Base-by-base conservation (phyloP, 2,888 invertebrate genomes). In the Seira sanloemensis region DNA sequence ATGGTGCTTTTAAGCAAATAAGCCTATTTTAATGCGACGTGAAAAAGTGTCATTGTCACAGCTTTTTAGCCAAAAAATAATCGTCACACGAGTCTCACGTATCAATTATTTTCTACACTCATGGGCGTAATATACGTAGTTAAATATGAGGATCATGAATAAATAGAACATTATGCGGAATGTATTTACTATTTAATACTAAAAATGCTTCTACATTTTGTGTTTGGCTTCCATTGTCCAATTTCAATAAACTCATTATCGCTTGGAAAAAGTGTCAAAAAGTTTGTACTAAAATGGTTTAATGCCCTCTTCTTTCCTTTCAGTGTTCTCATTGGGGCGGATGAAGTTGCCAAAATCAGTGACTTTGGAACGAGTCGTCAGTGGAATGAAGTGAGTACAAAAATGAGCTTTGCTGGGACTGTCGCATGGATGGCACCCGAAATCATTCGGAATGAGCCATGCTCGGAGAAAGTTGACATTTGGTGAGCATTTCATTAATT, bases 371-470 rank as follows among this genome's bases (percentile, higher is more conserved):
- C 98, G 0, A 96, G 97, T 90, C 94, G 97, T 80, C 97, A 97
- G 90, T 97, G 97, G 96, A 97, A 97, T 91, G 96, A 98, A 91
- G 96, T 96, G 58, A 97, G 97, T 91, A 96, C 97, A 65, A 95
- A 97, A 97, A 99, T 99, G 99, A 96, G 97, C 87, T 99, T 99
- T 92, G 98, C 97, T 1, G 99, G 99, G 58, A 99, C 99, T 0
- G 97, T 98, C 0, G 97, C 98, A 0, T 99, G 99, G 99, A 99
- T 99, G 99, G 98, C 99, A 0, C 99, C 99, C 0, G 99, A 99
- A 92, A 96, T 99, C 58, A 98, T 99, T 88, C 94, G 98, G 84
- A 97, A 98, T 91, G 97, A 98, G 91, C 97, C 96, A 0, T 99
- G 98, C 91, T 98, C 97, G 0, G 98, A 99, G 91, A 97, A 98